Base-by-base conservation (phyloP, 1,140 invertebrate genomes). In the Whitmania pigra region DNA sequence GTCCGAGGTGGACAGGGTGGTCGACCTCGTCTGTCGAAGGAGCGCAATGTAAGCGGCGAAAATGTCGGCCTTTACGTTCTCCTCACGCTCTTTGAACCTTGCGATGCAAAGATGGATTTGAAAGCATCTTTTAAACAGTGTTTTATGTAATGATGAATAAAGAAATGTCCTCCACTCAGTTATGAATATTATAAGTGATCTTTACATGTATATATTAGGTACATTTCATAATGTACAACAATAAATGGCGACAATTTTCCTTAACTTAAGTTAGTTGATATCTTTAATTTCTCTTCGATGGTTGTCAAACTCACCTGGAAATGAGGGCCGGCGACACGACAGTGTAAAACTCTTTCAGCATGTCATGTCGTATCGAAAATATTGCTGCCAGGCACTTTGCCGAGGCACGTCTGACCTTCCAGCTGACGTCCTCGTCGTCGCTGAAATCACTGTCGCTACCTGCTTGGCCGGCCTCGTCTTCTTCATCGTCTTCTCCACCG, bases 401-500 rank as follows among this genome's bases (percentile, higher is more conserved):
- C 49, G 95, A 91, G 6, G 94, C 90, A 63, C 96, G 86, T 67
- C 97, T 85, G 20, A 89, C 87, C 85, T 99, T 99, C 96, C 97
- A 99, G 72, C 92, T 95, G 90, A 99, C 94, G 80, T 99, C 97
- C 81, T 99, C 97, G 83, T 97, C 94, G 82, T 98, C 94, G 53
- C 93, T 96, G 80, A 97, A 98, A 77, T 94, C 92, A 77, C 94
- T 92, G 75, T 93, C 92, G 63, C 88, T 89, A 71, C 89, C 86
- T 18, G 43, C 60, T 87, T 87, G 40, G 9, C 53, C 69, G 25
- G n/a, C 25, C 17, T 53, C 69, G 29, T 70, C 69, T 27, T 70
- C 69, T 53, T 70, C 43, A 11, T 70, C 68, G 74, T 67, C 49
- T 60, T 31, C 53, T 43, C 75, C 79, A 78, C 70, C 69, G 73